phyloP scores from a whole-genome alignment of 2,797 vertebrate species.

The Nasua narica region DNA sequence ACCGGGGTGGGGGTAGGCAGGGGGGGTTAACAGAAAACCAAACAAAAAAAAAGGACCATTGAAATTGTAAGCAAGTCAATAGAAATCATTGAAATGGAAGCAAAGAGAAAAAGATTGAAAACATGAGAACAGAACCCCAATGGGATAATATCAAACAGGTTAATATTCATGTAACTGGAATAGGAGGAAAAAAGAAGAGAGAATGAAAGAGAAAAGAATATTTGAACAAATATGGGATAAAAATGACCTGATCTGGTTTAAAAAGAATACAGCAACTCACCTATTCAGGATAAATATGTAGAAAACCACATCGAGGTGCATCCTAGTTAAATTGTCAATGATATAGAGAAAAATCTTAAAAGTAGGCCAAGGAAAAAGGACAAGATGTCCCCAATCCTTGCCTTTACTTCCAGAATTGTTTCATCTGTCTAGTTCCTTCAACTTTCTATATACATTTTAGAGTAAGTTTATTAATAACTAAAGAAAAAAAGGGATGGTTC shows the following conservation, averaged over 20 bases:
- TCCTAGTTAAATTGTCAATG: neutral
- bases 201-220: neutral
- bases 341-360: neutral
- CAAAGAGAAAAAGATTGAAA: neutral
- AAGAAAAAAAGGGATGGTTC: neutral
- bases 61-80: neutral
- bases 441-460: neutral
- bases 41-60: neutral
- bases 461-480: neutral
- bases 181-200: neutral
- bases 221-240: neutral
- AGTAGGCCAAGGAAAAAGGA: neutral
- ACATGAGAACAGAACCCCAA: neutral
- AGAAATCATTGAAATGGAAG: neutral
- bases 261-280: neutral
- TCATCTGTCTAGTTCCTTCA: neutral
- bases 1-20: neutral
- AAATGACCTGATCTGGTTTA: neutral
- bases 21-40: neutral
- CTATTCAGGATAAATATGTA: neutral
- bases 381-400: accelerated
- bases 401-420: neutral
- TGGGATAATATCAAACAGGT: neutral
- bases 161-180: neutral
- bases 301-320: neutral